Evolutionary conservation across 2,797 vertebrate species (phyloP).

Genomic region (Coluber constrictor): DNA sequence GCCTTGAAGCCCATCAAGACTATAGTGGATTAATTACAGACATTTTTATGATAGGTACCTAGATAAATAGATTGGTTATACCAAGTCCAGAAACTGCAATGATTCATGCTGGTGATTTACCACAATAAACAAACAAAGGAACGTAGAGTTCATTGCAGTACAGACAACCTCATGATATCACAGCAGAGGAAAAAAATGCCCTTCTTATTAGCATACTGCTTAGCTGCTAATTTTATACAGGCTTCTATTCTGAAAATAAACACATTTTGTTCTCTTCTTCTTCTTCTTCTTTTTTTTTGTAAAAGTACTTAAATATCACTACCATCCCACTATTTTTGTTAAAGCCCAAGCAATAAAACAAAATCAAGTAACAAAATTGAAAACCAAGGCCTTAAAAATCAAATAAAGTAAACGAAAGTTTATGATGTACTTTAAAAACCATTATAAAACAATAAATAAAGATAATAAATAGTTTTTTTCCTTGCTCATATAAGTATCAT

Average conservation of each 20-base stretch:
- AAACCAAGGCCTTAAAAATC: background rate
- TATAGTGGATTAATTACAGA: background rate
- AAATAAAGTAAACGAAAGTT: background rate
- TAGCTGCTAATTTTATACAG: background rate
- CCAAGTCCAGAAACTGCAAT: background rate
- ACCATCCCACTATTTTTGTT: background rate
- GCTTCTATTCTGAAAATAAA: background rate
- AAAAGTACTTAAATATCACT: background rate
- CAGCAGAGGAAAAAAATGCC: background rate
- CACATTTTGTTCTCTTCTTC: background rate
- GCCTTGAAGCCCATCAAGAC: background rate
- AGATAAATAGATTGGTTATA: background rate
- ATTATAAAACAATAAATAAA: background rate
- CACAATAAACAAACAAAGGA: conserved; percentile 20
- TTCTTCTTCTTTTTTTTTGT: background rate
- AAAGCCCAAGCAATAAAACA: background rate
- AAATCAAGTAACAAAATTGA: background rate
- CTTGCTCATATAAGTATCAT: background rate
- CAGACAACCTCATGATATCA: background rate
- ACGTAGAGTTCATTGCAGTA: background rate
- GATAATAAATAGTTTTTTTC: background rate
- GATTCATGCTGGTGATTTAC: conserved; percentile 8
- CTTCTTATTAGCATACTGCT: background rate
- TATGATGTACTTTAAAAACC: background rate
- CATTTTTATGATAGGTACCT: background rate